Percentiles rank a stretch among this genome's conserved stretches.
Evolutionary conservation across 2,888 invertebrate species (phyloP).

Genomic region (Drosophila mercatorum): DNA sequence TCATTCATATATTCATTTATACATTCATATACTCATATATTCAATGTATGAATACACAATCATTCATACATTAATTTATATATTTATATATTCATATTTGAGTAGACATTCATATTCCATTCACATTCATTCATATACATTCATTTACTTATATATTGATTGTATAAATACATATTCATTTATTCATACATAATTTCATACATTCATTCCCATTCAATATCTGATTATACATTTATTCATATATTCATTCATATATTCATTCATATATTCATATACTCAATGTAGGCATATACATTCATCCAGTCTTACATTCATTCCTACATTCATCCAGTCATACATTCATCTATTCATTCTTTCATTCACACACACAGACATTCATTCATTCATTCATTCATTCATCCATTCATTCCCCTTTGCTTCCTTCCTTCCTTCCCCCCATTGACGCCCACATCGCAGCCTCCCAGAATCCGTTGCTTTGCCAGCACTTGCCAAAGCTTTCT

Average conservation of each 20-base stretch:
- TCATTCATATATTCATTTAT: background rate
- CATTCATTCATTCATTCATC: background rate
- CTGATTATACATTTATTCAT: background rate
- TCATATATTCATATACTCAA: background rate
- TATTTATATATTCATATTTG: background rate
- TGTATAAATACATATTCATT: background rate
- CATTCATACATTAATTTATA: background rate
- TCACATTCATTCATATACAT: background rate
- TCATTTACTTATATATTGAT: background rate
- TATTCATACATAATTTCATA: background rate
- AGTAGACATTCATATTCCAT: background rate
- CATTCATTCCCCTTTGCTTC: background rate
- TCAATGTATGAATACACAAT: too few species aligned
- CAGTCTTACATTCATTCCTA: background rate
- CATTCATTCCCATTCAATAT: background rate
- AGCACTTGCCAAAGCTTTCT: background rate
- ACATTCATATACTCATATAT: background rate
- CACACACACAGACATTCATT: background rate
- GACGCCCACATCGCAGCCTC: too few species aligned
- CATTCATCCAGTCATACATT: background rate
- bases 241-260: background rate
- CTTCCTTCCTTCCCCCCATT: background rate
- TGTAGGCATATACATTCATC: background rate
- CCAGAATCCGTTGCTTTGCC: background rate
- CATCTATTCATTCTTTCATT: background rate